Conservation (phyloP, 2,888 invertebrate genomes). For the Ochropacha duplaris region DNA sequence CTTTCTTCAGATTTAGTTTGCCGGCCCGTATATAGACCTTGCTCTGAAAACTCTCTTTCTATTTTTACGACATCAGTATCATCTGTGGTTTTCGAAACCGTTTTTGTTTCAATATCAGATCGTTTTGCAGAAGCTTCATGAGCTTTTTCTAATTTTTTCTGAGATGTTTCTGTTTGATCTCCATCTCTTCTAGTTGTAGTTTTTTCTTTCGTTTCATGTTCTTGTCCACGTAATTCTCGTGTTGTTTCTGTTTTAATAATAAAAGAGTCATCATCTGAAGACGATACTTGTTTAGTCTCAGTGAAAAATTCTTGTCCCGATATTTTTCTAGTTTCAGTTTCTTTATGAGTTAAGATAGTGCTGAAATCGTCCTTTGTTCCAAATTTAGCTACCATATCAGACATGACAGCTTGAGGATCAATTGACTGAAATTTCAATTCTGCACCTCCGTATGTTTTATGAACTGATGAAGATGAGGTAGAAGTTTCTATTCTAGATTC, state of each 20-base stretch:
- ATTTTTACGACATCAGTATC: conserved; percentile 69
- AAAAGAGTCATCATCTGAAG: conserved; percentile 76
- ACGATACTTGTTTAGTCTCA: conserved; percentile 76
- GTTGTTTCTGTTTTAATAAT: conserved; percentile 76
- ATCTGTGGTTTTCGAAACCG: conserved; percentile 69
- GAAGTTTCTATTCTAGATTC: conserved; percentile 72
- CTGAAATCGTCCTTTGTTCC: conserved; percentile 59
- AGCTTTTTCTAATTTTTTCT: conserved; percentile 78
- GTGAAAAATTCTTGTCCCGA: conserved; percentile 76
- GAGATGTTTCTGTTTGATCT: conserved; percentile 76
- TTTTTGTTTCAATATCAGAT: conserved; percentile 75
- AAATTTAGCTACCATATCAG: conserved; percentile 72
- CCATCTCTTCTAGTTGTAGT: conserved; percentile 71
- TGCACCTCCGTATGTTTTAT: conserved; percentile 62
- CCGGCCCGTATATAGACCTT: conserved; percentile 73
- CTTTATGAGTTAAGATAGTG: conserved; percentile 78
- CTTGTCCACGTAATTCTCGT: conserved; percentile 73
- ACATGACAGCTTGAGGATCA: conserved; percentile 68
- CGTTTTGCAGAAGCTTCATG: conserved; percentile 77
- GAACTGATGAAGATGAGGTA: conserved; percentile 71
- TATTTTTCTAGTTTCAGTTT: conserved; percentile 76
- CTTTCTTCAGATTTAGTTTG: conserved; percentile 77
- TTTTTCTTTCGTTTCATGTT: conserved; percentile 78
- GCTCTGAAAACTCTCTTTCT: conserved; percentile 71
- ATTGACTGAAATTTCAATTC: conserved; percentile 70